Evolutionary conservation across 2,797 vertebrate genomes (phyloP).

Genomic region (Bufotes viridis): DNA sequence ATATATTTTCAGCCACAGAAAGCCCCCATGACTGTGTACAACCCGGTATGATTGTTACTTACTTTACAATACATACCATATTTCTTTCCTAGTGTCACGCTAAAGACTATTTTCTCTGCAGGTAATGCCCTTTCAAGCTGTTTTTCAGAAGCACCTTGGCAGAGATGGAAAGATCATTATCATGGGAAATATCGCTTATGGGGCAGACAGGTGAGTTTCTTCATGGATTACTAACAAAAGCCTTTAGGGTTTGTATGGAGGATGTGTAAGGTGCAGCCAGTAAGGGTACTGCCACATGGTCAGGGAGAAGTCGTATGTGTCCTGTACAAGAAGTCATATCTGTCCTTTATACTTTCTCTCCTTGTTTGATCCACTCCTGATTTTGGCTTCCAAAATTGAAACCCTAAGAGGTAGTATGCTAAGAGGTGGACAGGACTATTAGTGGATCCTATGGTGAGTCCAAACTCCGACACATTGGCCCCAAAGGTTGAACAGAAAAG

Average conservation of each 20-base stretch:
- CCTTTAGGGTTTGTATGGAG: neutral
- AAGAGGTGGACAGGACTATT: no score
- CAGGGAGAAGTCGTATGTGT: no score
- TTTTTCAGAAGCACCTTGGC: conserved; percentile 35
- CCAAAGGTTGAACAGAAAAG: no score
- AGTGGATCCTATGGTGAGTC: no score
- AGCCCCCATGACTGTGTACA: conserved; percentile 34
- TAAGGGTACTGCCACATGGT: no score
- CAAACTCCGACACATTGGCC: no score
- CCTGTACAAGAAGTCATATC: no score
- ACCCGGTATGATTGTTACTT: conserved; percentile 45
- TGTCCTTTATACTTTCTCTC: no score
- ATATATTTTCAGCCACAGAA: conserved; percentile 12
- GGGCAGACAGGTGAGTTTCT: conserved; percentile 50
- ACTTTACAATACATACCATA: no score
- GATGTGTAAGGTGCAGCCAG: neutral
- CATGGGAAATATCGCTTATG: conserved; percentile 38
- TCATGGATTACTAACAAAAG: neutral
- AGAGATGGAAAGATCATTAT: conserved; percentile 46
- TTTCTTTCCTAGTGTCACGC: neutral
- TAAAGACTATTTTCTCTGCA: conserved; percentile 5
- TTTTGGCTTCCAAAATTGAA: no score
- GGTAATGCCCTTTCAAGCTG: conserved; percentile 57
- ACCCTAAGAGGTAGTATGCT: no score
- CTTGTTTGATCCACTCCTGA: no score